Evolutionary conservation across 2,113 vertebrate species (phyloP), one percentile per base, ranked within the genome.

Genomic region (Passer montanus): DNA sequence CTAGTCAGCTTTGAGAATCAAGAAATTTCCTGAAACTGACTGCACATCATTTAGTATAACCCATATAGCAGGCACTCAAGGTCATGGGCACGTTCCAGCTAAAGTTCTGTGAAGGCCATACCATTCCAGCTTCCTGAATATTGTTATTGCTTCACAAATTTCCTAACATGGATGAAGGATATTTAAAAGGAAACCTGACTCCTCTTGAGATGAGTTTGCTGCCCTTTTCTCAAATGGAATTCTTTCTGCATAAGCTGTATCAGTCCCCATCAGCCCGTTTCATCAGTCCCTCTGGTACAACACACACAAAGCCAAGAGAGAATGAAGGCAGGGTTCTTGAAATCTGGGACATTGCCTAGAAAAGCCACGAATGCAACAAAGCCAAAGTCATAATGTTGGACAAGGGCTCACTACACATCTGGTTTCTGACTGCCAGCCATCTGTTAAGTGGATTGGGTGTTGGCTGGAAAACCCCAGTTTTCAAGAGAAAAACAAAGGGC

Each of bases 351-450:
- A 44, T 88, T 92, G 95, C 94, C 94, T 95, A 90, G 93, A 88
- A 95, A 96, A 95, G 14, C 59, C 79, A 86, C 33, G 47, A 47
- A 93, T 60, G 20, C 60, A 84, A 60, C 82, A 15, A 39, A 95
- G 79, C 82, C 92, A 93, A 92, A 96, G 83, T 92, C 47, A 67
- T 80, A 84, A 77, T 68, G 52, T 41, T 94, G 88, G 88, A 86
- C 37, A 72, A 93, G 31, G 68, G 86, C 78, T 94, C 68, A 78
- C 85, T 75, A 60, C 93, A 96, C 94, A 94, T 96, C 94, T 96
- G 93, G 79, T 92, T 97, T 94, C 92, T 93, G 90, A 88, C 93
- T 93, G 90, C 93, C 85, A 95, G 73, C 93, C 93, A 96, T 96
- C 96, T 97, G 95, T 92, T 93, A 84, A 87, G 85, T 72, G 96